These are phyloP conservation scores for Drosophila neutralis DNA, from an alignment of 2,888 invertebrate species.

Conservation along the genomic window DNA sequence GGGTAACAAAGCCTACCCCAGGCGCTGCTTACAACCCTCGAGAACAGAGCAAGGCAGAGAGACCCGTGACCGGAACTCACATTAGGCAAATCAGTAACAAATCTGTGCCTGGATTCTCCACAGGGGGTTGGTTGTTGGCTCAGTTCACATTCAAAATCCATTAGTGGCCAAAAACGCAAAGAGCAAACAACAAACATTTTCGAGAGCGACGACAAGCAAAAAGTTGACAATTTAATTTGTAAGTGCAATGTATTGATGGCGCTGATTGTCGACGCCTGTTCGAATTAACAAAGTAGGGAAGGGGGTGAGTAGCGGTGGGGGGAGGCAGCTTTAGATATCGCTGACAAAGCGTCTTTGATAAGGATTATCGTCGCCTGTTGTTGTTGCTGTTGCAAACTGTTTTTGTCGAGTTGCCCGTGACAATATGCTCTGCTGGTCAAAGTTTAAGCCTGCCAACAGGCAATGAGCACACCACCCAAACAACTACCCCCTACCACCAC, in stretches of 20 bases:
- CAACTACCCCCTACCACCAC: background rate
- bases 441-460: conserved; percentile 54
- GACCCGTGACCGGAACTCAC: conserved; percentile 33
- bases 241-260: conserved; percentile 70
- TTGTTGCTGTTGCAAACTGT: conserved; percentile 45
- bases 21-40: conserved; percentile 58
- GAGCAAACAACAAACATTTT: conserved; percentile 54
- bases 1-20: conserved; percentile 63
- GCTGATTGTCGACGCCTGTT: conserved; percentile 47
- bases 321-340: conserved; percentile 24
- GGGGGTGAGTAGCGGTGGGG: background rate
- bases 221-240: conserved; percentile 81
- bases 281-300: background rate
- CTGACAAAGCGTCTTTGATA: conserved; percentile 62
- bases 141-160: conserved; percentile 68
- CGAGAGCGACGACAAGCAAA: conserved; percentile 39
- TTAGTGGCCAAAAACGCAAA: conserved; percentile 66
- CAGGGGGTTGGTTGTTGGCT: conserved; percentile 11
- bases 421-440: conserved; percentile 74
- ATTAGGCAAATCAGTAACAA: conserved; percentile 63
- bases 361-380: conserved; percentile 69
- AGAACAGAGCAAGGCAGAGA: conserved; percentile 5
- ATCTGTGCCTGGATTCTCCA: conserved; percentile 6
- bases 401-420: conserved; percentile 47
- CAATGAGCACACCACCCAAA: conserved; percentile 1